Base-by-base conservation (phyloP, 2,797 vertebrate genomes). In the Schizothorax lantsangensis region DNA sequence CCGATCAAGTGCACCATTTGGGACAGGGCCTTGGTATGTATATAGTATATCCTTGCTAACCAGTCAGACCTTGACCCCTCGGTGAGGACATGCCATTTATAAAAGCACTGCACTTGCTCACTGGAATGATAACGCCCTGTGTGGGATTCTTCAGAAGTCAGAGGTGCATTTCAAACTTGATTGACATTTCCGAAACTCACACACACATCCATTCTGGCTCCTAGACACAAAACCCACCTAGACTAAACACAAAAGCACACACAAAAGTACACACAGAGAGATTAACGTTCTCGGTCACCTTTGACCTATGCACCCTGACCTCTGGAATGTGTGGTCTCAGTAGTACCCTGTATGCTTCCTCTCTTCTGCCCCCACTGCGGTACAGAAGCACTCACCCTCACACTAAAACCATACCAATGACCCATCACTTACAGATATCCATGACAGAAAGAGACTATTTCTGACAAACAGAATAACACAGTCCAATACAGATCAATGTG, bases 131-230 rank as follows among this genome's bases (percentile, higher is more conserved):
- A 69, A 71, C 38, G 26, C 80, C 68, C 75, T 77, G 75, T 64
- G 57, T 66, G 45, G 81, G 84, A 90, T 91, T 89, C 89, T 64
- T 90, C 74, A 64, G 82, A 86, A 88, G 90, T 90, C 90, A 89
- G 88, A 87, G 86, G 84, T 89, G 84, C 81, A 81, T 88, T 89
- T 91, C 68, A 84, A 86, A 84, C 88, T 74, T 86, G 82, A 62
- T 57, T 74, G 89, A 85, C 79, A 88, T 88, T 88, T 91, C 73
- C 23, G 43, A 86, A 86, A 66, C n/a, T 75, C 59, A 47, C 68
- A 57, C 40, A 77, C 86, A 72, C 17, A 57, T 75, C 21, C 62
- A 23, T 78, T 83, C 23, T 59, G 5, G 17, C 80, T 84, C 73
- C 54, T 12, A 68, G 64, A 84, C 84, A 87, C 64, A 77, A 66